phyloP scores from a whole-genome alignment of 2,797 vertebrate species.

The Semaprochilodus insignis region DNA sequence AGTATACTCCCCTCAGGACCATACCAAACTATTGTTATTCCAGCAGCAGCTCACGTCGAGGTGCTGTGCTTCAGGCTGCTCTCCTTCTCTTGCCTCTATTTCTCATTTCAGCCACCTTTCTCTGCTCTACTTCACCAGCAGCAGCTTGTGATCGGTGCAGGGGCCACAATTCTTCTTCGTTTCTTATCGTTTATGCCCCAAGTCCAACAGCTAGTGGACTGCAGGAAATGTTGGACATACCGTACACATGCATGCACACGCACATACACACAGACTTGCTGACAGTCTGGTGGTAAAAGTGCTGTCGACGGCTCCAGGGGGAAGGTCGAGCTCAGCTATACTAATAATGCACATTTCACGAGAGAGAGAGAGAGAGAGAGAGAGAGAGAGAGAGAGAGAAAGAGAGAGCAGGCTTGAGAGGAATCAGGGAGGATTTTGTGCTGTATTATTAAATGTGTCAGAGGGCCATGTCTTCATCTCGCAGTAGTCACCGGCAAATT shows the following conservation, averaged over 20 bases:
- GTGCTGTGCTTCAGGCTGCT: background rate
- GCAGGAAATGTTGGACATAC: background rate
- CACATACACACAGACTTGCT: background rate
- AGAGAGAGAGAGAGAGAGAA: background rate
- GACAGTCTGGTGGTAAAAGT: slow-evolving; percentile 6
- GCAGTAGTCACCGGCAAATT: background rate
- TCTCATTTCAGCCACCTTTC: background rate
- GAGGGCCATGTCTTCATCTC: slow-evolving; percentile 7
- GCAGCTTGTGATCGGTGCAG: background rate
- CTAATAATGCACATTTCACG: slow-evolving; percentile 22
- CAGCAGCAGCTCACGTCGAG: background rate
- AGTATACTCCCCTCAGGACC: slow-evolving; percentile 10
- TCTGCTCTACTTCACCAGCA: background rate
- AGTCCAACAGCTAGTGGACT: background rate
- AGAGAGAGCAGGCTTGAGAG: background rate
- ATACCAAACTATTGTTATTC: slow-evolving; percentile 2
- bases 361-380: background rate
- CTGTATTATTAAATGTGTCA: background rate
- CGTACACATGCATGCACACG: background rate
- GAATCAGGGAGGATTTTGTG: slow-evolving; percentile 6
- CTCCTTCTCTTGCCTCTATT: background rate
- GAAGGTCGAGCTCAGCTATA: slow-evolving; percentile 18
- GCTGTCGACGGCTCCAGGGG: slow-evolving; percentile 19
- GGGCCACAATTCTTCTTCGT: background rate
- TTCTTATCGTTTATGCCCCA: background rate